A percentile compares a stretch with the other conserved stretches of the same genome.
Evolutionary conservation across 2,113 vertebrate genomes (phyloP).

Genomic region (Rhinolophus sinicus): DNA sequence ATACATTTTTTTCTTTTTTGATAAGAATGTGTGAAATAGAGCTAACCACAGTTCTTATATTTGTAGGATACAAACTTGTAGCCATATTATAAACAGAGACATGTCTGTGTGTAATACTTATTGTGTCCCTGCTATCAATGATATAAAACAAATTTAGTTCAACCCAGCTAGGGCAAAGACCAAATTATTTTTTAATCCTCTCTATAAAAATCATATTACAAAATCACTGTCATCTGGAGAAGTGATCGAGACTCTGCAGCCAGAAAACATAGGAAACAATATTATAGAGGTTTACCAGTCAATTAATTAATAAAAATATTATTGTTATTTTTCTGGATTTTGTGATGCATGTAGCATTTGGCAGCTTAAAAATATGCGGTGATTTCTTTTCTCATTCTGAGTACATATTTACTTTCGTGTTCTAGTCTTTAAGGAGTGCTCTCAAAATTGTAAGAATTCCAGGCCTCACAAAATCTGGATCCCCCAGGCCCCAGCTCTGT

Average conservation of each 20-base stretch:
- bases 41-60: background rate
- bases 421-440: background rate
- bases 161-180: background rate
- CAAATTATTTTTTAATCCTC: constrained; percentile 43
- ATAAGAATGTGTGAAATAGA: constrained; percentile 23
- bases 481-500: background rate
- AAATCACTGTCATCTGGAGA: constrained; percentile 4
- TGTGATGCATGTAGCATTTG: background rate
- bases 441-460: background rate
- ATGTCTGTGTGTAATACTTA: constrained; percentile 14
- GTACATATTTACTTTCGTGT: background rate
- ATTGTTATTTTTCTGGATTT: background rate
- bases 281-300: background rate
- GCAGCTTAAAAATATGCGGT: constrained; percentile 3
- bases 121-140: background rate
- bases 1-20: background rate
- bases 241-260: background rate
- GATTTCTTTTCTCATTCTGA: background rate
- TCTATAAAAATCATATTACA: constrained; percentile 52
- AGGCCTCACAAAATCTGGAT: background rate
- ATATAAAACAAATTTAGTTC: constrained; percentile 52
- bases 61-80: background rate
- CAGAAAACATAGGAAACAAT: background rate
- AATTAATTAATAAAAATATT: constrained; percentile 45
- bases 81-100: background rate